phyloP scores from a whole-genome alignment of 2,888 invertebrate genomes.

The Drosophila ustulata region DNA sequence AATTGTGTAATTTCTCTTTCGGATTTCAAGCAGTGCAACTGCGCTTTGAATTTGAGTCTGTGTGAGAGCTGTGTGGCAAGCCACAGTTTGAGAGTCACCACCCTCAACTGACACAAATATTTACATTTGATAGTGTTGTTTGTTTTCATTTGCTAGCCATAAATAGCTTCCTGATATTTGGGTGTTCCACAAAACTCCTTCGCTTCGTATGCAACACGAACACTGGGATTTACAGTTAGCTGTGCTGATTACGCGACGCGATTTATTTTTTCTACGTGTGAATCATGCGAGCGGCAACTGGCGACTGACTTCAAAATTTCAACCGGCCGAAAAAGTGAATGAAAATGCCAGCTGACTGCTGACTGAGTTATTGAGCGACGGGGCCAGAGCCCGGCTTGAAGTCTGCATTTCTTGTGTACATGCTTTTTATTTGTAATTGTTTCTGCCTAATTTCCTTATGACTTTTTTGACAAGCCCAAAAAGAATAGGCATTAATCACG shows the following conservation, averaged over 20 bases:
- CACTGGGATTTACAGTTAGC: conserved; percentile 49
- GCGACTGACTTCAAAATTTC: conserved; percentile 55
- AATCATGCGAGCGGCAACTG: conserved; percentile 61
- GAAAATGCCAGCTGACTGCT: conserved; percentile 18
- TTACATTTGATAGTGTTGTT: conserved; percentile 36
- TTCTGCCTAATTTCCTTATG: conserved; percentile 49
- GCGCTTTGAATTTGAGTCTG: neutral
- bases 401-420: conserved; percentile 30
- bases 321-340: conserved; percentile 51
- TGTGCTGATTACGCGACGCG: conserved; percentile 68
- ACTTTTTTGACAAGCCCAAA: conserved; percentile 35
- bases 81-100: conserved; percentile 34
- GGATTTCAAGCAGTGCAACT: conserved; percentile 35
- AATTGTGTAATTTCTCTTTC: conserved; percentile 60
- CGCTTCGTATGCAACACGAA: conserved; percentile 57
- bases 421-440: conserved; percentile 24
- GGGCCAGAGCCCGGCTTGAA: conserved; percentile 16
- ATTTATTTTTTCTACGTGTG: conserved; percentile 55
- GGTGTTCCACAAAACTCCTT: conserved; percentile 30
- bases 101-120: conserved; percentile 32
- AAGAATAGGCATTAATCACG: conserved; percentile 10
- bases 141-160: conserved; percentile 33
- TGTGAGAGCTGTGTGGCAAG: conserved; percentile 23
- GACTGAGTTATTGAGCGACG: conserved; percentile 13
- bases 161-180: conserved; percentile 35